phyloP scores from a whole-genome alignment of 2,113 vertebrate genomes.

The Prietella phreatophila region DNA sequence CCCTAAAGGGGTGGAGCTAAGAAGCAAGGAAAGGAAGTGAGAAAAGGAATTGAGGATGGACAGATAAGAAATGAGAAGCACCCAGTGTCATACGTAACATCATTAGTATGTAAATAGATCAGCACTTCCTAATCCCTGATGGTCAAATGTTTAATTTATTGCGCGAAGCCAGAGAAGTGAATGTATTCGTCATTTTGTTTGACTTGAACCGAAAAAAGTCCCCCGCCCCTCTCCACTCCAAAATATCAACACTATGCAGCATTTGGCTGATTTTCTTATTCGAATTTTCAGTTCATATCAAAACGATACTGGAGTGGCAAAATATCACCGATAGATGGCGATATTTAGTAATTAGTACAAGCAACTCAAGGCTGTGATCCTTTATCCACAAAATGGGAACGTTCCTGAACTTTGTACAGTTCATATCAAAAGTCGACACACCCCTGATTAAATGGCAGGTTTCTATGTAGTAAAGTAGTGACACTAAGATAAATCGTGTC shows the following conservation, averaged over 20 bases:
- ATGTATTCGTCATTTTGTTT: background rate
- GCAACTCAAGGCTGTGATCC: background rate
- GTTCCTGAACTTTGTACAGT: background rate
- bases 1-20: too few relatives aligned
- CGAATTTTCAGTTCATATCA: background rate
- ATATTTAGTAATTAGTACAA: background rate
- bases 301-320: background rate
- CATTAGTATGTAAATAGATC: background rate
- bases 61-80: too few relatives aligned
- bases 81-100: too few relatives aligned
- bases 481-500: too few relatives aligned
- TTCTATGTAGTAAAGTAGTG: too few relatives aligned
- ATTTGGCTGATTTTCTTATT: background rate
- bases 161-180: background rate
- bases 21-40: too few relatives aligned
- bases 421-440: background rate
- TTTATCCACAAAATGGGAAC: background rate
- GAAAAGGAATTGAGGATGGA: too few relatives aligned
- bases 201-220: background rate
- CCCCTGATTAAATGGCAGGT: too few relatives aligned
- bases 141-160: background rate
- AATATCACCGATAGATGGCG: slow-evolving; percentile 4
- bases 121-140: background rate
- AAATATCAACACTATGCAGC: background rate
- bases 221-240: background rate